phyloP scores from a whole-genome alignment of 2,113 vertebrate genomes.

The Diphyllodes magnificus region DNA sequence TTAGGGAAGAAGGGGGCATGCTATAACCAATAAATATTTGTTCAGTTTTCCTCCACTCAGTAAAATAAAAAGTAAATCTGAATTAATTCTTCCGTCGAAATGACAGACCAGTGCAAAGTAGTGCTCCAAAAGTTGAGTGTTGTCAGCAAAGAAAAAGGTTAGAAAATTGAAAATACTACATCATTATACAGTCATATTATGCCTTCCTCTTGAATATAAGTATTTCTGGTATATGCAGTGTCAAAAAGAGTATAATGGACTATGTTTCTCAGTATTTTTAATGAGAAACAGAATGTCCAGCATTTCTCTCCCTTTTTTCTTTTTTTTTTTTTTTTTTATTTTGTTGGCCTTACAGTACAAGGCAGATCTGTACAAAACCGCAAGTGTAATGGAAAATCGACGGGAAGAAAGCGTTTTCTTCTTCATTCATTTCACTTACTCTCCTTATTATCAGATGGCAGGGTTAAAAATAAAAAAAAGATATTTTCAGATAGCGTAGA shows the following conservation, averaged over 20 bases:
- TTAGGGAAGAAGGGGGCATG: neutral
- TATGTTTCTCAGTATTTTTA: neutral
- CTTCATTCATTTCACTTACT: neutral
- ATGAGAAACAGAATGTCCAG: neutral
- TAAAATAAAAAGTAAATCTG: neutral
- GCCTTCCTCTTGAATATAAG: neutral
- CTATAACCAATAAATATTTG: neutral
- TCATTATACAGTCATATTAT: neutral
- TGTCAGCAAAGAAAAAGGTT: neutral
- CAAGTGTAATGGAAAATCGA: neutral
- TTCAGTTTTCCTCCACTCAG: neutral
- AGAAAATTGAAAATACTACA: neutral
- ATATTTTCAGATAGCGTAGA: neutral
- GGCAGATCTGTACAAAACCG: neutral
- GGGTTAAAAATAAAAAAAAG: neutral
- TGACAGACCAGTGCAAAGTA: neutral
- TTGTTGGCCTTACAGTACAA: neutral
- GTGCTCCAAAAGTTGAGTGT: neutral
- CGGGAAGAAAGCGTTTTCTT: conserved; percentile 8
- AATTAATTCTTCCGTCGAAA: neutral
- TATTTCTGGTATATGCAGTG: neutral
- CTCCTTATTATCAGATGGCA: neutral
- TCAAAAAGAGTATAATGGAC: neutral
- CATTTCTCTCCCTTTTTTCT: fast-evolving
- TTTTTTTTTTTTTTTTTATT: neutral